Evolutionary conservation across 2,888 invertebrate genomes (phyloP).

Genomic region (Hydraecia micacea): DNA sequence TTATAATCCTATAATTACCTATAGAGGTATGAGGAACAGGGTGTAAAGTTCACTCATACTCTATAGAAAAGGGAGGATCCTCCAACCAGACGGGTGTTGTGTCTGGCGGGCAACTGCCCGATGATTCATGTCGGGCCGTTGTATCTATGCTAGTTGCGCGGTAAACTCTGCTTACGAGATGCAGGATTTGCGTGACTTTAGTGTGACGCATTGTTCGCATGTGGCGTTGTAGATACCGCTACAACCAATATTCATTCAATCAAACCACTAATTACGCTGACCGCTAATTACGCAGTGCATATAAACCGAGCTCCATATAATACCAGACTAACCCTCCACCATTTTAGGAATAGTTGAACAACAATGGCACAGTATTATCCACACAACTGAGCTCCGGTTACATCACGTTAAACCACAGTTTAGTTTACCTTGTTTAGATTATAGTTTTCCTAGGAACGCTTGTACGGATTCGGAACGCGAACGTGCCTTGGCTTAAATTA

Average conservation of each 20-base stretch:
- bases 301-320: background rate
- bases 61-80: no score
- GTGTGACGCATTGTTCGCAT: no score
- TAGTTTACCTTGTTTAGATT: slow-evolving; percentile 27
- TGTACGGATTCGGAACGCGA: slow-evolving; percentile 19
- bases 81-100: no score
- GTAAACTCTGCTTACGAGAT: no score
- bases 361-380: background rate
- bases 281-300: background rate
- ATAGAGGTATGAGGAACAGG: no score
- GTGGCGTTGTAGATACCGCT: no score
- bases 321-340: background rate
- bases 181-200: no score
- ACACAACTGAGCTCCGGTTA: background rate
- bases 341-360: background rate
- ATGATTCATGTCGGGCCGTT: no score
- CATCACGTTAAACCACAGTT: slow-evolving; percentile 5
- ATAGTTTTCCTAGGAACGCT: slow-evolving; percentile 23
- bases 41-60: no score
- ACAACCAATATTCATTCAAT: background rate
- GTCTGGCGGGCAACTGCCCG: no score
- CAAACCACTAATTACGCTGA: background rate
- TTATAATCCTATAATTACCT: no score
- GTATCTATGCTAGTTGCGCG: no score
- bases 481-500: slow-evolving; percentile 54